Percentiles rank a stretch among this genome's conserved stretches.
Evolutionary conservation across 2,797 vertebrate species (phyloP).

Genomic region (Smutsia temminckii): DNA sequence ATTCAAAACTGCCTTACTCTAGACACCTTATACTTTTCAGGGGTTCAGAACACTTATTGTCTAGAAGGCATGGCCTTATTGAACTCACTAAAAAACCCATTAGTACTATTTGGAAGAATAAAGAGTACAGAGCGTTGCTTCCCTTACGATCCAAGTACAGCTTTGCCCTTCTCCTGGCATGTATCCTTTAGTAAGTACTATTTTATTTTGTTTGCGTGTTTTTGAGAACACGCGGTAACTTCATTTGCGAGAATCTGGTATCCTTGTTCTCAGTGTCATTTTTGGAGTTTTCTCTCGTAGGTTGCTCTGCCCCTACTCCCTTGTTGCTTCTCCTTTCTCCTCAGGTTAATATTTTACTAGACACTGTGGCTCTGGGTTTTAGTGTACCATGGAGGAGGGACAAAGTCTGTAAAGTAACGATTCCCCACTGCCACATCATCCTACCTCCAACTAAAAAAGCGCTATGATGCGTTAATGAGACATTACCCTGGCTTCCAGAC

Average conservation of each 20-base stretch:
- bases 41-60: background rate
- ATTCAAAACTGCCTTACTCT: background rate
- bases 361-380: background rate
- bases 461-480: background rate
- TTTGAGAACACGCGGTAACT: background rate
- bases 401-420: slow-evolving; percentile 20
- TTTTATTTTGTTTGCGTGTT: background rate
- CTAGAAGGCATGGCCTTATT: background rate
- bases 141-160: background rate
- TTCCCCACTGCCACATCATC: slow-evolving; percentile 32
- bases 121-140: background rate
- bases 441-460: slow-evolving; percentile 39
- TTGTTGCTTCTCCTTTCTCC: background rate
- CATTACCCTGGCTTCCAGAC: slow-evolving; percentile 51
- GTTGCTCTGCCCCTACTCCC: background rate
- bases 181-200: background rate
- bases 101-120: background rate
- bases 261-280: background rate
- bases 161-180: background rate
- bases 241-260: background rate
- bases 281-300: slow-evolving; percentile 44
- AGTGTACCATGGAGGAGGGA: background rate
- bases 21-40: background rate
- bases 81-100: background rate
- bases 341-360: slow-evolving; percentile 29